Percentiles rank a stretch among this genome's conserved stretches.
Conservation (phyloP, 1,140 invertebrate species). For the Manduca sexta region DNA sequence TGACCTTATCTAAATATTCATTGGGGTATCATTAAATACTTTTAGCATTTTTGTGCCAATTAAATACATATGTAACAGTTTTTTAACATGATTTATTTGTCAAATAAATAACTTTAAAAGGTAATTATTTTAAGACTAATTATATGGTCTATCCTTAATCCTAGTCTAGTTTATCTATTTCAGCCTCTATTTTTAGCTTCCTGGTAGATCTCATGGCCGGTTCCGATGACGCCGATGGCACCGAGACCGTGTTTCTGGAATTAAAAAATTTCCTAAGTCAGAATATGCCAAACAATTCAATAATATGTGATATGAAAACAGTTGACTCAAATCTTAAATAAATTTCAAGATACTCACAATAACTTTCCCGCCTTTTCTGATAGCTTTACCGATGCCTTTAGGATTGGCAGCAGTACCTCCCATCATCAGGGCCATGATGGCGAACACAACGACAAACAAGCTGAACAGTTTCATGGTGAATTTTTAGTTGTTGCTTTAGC, state of each 20-base stretch:
- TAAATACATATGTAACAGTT: no score
- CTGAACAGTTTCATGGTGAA: conserved; percentile 12
- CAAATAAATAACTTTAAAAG: background rate
- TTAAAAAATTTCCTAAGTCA: no score
- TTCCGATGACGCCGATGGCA: conserved; percentile 4
- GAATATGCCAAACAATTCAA: background rate
- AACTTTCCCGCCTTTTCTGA: conserved; percentile 19
- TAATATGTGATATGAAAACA: background rate
- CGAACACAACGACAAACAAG: conserved; percentile 7
- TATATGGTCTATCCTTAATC: no score
- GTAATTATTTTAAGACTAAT: no score
- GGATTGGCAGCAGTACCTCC: conserved; percentile 1
- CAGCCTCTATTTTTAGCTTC: background rate
- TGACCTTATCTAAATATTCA: no score
- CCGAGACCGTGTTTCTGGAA: conserved; percentile 10
- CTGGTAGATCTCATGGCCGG: conserved; percentile 6
- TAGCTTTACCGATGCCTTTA: conserved; percentile 7
- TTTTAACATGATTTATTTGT: no score
- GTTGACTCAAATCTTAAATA: no score
- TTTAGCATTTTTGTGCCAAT: no score
- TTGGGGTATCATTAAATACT: no score
- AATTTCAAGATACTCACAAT: conserved; percentile 22
- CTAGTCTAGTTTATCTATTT: background rate
- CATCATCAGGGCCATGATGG: conserved; percentile 6
- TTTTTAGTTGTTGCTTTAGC: background rate